Evolutionary conservation across 2,797 vertebrate species (phyloP), one percentile per base, ranked within the genome.

Genomic region (Kryptopterus vitreolus): DNA sequence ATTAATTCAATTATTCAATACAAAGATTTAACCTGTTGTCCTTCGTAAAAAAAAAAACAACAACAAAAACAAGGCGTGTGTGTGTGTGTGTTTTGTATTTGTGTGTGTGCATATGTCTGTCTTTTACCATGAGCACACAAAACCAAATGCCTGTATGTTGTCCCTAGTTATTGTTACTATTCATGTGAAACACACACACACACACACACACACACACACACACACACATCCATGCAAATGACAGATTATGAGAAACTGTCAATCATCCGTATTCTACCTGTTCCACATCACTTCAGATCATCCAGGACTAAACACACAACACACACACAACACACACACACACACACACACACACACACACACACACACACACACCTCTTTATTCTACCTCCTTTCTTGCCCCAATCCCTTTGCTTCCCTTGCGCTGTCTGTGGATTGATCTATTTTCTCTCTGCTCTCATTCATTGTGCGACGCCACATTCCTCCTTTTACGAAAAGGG

Each of bases 221-320:
- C 38, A 50, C n/a, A 61, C 38, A 26, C 43, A 76, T 58, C 20
- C 85, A 84, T 86, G 86, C 89, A 88, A 85, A 87, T 83, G 7
- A 43, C 18, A 43, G 52, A 73, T 57, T 70, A 31, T 71, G 31
- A 59, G 46, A 82, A 80, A 13, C 29, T 61, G 72, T 82, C 81
- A 69, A 59, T 85, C 74, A 80, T 57, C 63, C 46, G 33, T 43
- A 50, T 48, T 84, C 78, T 84, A 63, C 74, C 83, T 61, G 70
- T 77, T 48, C 38, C 76, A 78, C 53, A 69, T 79, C 72, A 57
- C 22, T 52, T 50, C 53, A 66, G 31, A 46, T 62, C 82, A 76
- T 78, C 35, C 58, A 48, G 38, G 53, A 81, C 20, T 65, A 15
- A 71, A n/a, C 18, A 26, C 46, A 63, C 57, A 62, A 46, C 26